Evolutionary conservation across 64 coral and sea anemone species (phyloP).

Genomic region (Montipora capricornis): DNA sequence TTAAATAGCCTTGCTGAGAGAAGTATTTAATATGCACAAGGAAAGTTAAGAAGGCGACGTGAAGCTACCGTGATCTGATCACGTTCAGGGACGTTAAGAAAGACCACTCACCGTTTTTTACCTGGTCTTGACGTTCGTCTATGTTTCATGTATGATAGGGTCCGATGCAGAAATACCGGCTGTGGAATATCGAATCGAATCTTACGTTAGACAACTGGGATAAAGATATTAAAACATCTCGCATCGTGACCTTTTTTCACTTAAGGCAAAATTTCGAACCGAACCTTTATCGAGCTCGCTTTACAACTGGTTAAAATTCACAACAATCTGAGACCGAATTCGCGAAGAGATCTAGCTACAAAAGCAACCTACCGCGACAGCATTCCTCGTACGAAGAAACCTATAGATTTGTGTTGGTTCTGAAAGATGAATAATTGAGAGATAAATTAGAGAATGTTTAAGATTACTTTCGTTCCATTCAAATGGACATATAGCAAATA

Average conservation of each 20-base stretch:
- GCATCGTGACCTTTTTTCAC: background rate
- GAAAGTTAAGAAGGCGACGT: background rate
- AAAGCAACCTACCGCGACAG: constrained; percentile 79
- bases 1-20: background rate
- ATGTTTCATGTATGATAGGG: constrained; percentile 96
- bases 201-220: background rate
- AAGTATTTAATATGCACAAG: constrained; percentile 15
- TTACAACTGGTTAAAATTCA: background rate
- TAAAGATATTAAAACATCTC: background rate
- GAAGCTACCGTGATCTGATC: too few species aligned
- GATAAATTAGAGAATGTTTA: background rate
- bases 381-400: constrained; percentile 97
- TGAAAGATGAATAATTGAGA: constrained; percentile 33
- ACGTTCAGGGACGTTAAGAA: too few species aligned
- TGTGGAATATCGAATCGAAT: constrained; percentile 32
- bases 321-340: background rate
- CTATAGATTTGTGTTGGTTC: constrained; percentile 99
- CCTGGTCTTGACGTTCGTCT: constrained; percentile 58
- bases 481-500: background rate
- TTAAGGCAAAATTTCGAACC: background rate
- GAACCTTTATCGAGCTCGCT: background rate
- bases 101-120: constrained; percentile 33
- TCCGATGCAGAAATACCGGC: constrained; percentile 97
- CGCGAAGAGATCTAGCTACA: background rate
- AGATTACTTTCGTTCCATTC: background rate